Evolutionary conservation across 2,888 invertebrate species (phyloP).

Genomic region (Pecten maximus): DNA sequence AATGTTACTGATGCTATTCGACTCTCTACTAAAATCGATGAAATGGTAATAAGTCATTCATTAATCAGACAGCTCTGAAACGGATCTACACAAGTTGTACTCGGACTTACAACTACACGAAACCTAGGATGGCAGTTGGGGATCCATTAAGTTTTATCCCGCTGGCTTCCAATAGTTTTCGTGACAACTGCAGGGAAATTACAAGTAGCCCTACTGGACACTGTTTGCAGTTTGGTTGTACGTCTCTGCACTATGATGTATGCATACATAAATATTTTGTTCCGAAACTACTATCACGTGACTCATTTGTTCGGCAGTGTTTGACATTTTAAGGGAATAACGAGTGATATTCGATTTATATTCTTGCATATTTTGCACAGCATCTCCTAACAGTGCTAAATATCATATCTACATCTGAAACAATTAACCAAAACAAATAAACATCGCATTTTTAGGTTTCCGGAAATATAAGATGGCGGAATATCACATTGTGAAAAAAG

Average conservation of each 20-base stretch:
- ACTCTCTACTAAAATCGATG: not conserved
- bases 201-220: not conserved
- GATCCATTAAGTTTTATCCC: not conserved
- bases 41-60: conserved; percentile 15
- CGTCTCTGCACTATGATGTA: not conserved
- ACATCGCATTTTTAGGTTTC: not conserved
- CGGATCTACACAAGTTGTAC: not conserved
- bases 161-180: not conserved
- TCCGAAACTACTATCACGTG: not conserved
- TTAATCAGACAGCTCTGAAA: not conserved
- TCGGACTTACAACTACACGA: not conserved
- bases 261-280: not conserved
- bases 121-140: not conserved
- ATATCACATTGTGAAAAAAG: not conserved
- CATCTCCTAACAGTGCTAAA: not conserved
- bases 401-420: not conserved
- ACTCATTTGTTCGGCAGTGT: not conserved
- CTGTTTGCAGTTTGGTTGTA: not conserved
- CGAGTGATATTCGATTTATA: not conserved
- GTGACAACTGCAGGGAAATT: not conserved
- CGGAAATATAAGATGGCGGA: not conserved
- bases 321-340: not conserved
- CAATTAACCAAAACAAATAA: too few relatives aligned
- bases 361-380: not conserved
- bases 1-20: not conserved